Evolutionary conservation across 2,113 vertebrate species (phyloP).

Genomic region (Ceyx cyanopectus): DNA sequence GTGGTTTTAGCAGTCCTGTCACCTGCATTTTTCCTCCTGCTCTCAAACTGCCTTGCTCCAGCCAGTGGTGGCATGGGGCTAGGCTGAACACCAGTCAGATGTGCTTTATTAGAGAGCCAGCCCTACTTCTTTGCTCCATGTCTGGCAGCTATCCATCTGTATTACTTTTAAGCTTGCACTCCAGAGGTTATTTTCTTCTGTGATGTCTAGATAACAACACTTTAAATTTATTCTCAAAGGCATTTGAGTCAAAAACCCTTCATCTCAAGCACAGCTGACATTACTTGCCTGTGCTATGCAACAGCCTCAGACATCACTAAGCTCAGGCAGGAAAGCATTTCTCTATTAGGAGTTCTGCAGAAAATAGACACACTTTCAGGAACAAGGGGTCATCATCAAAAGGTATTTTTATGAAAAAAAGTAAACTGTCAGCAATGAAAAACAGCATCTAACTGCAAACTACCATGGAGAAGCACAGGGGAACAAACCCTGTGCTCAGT

Average conservation of each 20-base stretch:
- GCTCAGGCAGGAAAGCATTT: background rate
- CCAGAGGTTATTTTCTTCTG: background rate
- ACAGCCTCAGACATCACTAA: background rate
- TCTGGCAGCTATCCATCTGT: background rate
- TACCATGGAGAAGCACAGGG: background rate
- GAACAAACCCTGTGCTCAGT: rapidly evolving
- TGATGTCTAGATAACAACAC: background rate
- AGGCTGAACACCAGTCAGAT: background rate
- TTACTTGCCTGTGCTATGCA: background rate
- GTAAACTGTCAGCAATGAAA: background rate
- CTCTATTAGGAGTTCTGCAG: background rate
- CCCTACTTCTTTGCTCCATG: background rate
- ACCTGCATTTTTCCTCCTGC: background rate
- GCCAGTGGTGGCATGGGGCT: no score
- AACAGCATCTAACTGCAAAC: background rate
- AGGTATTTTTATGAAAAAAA: background rate
- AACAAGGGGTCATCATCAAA: background rate
- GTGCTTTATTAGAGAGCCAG: background rate
- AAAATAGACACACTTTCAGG: background rate
- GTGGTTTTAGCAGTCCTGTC: background rate
- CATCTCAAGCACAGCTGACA: background rate
- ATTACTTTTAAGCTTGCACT: background rate
- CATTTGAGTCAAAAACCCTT: slow-evolving; percentile 13
- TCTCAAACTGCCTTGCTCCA: background rate
- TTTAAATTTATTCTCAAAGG: background rate